Evolutionary conservation across 2,797 vertebrate species (phyloP).

Genomic region (Rhincodon typus): DNA sequence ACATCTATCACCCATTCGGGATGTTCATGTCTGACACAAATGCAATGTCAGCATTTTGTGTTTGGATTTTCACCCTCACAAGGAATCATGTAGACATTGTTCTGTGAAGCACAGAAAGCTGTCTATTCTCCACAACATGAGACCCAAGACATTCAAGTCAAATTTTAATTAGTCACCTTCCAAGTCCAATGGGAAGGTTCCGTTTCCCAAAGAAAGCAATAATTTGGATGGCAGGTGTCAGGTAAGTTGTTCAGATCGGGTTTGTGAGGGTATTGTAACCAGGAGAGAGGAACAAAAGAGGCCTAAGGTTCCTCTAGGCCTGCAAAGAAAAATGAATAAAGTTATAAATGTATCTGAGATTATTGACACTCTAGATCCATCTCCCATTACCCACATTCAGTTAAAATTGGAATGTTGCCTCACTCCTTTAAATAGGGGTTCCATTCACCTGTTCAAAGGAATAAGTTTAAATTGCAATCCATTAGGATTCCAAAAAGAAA

Average conservation of each 20-base stretch:
- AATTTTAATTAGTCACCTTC: not conserved
- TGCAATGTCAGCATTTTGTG: not conserved
- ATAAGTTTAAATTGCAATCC: not conserved
- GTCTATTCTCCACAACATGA: not conserved
- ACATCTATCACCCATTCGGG: not conserved
- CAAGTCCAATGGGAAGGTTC: not conserved
- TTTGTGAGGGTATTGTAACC: not conserved
- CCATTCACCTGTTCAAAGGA: not conserved
- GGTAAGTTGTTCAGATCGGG: not conserved
- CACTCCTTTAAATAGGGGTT: too few relatives aligned
- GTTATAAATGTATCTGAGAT: not conserved
- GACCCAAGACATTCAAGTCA: not conserved
- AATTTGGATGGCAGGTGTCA: not conserved
- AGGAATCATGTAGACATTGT: not conserved
- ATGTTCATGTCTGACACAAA: not conserved
- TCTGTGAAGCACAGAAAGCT: not conserved
- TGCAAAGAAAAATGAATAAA: not conserved
- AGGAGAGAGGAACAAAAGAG: not conserved
- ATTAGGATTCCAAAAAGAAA: not conserved
- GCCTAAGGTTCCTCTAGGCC: not conserved
- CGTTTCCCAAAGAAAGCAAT: not conserved
- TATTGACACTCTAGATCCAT: not conserved
- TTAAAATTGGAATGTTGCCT: not conserved
- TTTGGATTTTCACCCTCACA: not conserved
- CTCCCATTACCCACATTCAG: not conserved